Conservation (phyloP, 1,140 invertebrate species). For the Asobara japonica region DNA sequence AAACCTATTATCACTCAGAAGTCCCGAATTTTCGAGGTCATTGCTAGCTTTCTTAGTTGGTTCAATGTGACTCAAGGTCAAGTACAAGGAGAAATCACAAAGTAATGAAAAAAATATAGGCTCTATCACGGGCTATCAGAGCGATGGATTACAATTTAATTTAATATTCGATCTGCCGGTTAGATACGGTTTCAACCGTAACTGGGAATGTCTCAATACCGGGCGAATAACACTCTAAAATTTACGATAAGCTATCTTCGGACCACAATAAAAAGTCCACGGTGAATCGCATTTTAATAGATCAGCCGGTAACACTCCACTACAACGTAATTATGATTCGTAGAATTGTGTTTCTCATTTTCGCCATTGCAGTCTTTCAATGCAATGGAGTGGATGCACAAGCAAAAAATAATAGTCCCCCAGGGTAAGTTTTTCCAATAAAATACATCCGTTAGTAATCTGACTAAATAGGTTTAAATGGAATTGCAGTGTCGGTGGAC, state of each 20-base stretch:
- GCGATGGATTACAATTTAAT: neutral
- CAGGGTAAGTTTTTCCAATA: neutral
- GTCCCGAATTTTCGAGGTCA: conserved; percentile 18
- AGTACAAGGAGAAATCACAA: neutral
- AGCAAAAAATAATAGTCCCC: neutral
- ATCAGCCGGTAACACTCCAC: neutral
- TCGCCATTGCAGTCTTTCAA: neutral
- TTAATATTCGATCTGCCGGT: neutral
- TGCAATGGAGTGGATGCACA: neutral
- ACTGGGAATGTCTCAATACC: neutral
- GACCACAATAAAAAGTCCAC: neutral
- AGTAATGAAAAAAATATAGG: neutral
- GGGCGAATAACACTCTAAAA: neutral
- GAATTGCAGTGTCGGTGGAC: neutral
- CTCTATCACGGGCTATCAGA: neutral
- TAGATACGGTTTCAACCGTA: neutral
- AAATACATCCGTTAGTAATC: neutral
- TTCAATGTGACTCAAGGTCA: neutral
- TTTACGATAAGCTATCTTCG: neutral
- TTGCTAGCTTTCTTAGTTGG: neutral
- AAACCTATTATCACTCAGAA: neutral
- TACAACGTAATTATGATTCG: neutral
- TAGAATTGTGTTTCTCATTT: neutral
- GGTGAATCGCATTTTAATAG: neutral
- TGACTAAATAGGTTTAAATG: neutral